Evolutionary conservation across 2,113 vertebrate genomes (phyloP), one percentile per base, ranked within the genome.

Genomic region (Corynorhinus townsendii): DNA sequence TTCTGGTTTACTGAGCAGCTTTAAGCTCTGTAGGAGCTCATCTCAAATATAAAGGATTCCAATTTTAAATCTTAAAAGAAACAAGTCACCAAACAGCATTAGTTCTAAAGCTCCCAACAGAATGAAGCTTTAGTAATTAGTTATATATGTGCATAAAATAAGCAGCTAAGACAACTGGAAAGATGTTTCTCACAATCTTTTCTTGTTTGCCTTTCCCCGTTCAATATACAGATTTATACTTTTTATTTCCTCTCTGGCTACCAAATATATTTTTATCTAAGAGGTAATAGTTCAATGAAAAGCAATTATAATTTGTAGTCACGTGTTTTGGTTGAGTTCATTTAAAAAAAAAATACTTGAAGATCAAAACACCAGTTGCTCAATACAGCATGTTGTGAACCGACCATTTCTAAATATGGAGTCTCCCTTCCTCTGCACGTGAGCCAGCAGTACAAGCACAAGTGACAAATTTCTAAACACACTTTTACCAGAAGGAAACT

Each of bases 31-130:
- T 4, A 89, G 54, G 26, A 71, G 22, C 62, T 91, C 92, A 96
- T 97, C 96, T 81, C 93, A 96, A 95, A 96, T 97, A 93, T 95
- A 77, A 97, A 91, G 77, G 87, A 90, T 95, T 97, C 68, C 24
- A 47, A 0, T 68, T 97, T 97, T 97, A 93, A 92, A 75, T 97
- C 95, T 88, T 91, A 92, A 9, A 83, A 96, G 72, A 62, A 90
- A 97, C 97, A 90, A 97, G 11, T 80, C 86, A 91, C 5, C 91
- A 56, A 77, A 1, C 73, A 83, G 71, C 0, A 30, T 76, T 95
- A 59, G 83, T 38, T 96, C 94, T 95, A 96, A 98, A 81, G 68
- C 62, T 97, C 81, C 86, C 95, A 96, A 19, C 20, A 91, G 80
- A 86, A 91, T 28, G 12, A 73, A 94, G 93, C 89, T 73, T 56